Evolutionary conservation across 92 coral and sea anemone species (phyloP).

Genomic region (Zoanthus gigantus): DNA sequence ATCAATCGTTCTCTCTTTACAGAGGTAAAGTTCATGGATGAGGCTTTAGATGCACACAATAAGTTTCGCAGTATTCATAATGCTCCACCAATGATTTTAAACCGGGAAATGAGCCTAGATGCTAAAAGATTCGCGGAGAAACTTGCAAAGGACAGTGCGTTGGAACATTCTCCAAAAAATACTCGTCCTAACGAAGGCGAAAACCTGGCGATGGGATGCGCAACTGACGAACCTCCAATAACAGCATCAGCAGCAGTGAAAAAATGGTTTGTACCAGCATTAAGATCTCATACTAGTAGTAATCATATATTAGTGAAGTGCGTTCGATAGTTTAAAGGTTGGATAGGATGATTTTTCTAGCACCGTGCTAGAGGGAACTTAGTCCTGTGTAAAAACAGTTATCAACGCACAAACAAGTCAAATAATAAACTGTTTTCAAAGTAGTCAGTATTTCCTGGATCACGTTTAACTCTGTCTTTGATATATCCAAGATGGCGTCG

Average conservation of each 20-base stretch:
- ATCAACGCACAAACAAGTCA: too few species aligned
- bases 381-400: too few species aligned
- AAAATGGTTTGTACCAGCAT: constrained; percentile 53
- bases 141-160: constrained; percentile 74
- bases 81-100: constrained; percentile 64
- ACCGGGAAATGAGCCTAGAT: constrained; percentile 72
- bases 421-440: too few species aligned
- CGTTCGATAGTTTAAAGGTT: too few species aligned
- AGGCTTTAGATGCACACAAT: constrained; percentile 81
- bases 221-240: constrained; percentile 69
- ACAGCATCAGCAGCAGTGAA: constrained; percentile 74
- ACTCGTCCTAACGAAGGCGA: constrained; percentile 89
- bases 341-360: too few species aligned
- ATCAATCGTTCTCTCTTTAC: background rate
- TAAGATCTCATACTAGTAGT: too few species aligned
- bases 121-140: constrained; percentile 83
- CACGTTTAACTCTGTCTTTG: too few species aligned
- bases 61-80: constrained; percentile 79
- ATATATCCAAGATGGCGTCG: too few species aligned
- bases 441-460: too few species aligned
- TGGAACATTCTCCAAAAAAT: constrained; percentile 79
- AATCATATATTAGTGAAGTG: too few species aligned
- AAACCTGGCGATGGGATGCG: constrained; percentile 91
- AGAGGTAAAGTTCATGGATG: constrained; percentile 75
- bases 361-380: too few species aligned